phyloP scores from a whole-genome alignment of 2,797 vertebrate genomes.

The Myoxocephalus aenaeus region DNA sequence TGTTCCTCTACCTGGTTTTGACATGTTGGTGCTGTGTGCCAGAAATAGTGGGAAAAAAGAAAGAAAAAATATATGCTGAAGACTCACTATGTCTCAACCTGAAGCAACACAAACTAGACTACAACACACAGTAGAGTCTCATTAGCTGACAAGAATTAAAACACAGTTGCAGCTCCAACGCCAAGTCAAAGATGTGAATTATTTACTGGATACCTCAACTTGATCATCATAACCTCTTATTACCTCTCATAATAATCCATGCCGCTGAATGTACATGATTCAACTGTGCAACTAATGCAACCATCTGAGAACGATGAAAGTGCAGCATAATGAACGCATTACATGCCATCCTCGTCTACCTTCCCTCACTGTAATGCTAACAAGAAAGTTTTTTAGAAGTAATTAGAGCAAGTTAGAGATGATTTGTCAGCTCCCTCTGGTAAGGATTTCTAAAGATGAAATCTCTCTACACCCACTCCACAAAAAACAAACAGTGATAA shows the following conservation, averaged over 20 bases:
- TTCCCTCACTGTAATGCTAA: constrained; percentile 43
- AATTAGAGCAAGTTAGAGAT: constrained; percentile 77
- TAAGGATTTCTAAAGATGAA: constrained; percentile 80
- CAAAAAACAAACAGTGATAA: constrained; percentile 80
- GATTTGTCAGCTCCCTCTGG: constrained; percentile 73
- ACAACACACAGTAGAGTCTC: neutral
- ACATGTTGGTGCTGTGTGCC: constrained; percentile 34
- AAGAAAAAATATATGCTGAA: neutral
- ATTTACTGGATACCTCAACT: neutral
- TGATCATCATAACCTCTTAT: neutral
- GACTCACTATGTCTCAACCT: neutral
- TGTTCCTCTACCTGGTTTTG: constrained; percentile 45
- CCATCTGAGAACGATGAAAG: neutral
- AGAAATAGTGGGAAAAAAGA: neutral
- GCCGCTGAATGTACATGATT: neutral
- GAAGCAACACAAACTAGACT: constrained; percentile 1
- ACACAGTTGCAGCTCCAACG: neutral
- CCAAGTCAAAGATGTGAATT: constrained; percentile 3
- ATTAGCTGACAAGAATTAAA: neutral
- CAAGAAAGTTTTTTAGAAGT: constrained; percentile 77
- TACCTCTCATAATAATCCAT: neutral
- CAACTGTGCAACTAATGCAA: neutral
- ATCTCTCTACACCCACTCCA: constrained; percentile 79
- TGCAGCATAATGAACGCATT: neutral
- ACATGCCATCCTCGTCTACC: constrained; percentile 6